Conservation (phyloP, 2,113 vertebrate species). For the Canis aureus region DNA sequence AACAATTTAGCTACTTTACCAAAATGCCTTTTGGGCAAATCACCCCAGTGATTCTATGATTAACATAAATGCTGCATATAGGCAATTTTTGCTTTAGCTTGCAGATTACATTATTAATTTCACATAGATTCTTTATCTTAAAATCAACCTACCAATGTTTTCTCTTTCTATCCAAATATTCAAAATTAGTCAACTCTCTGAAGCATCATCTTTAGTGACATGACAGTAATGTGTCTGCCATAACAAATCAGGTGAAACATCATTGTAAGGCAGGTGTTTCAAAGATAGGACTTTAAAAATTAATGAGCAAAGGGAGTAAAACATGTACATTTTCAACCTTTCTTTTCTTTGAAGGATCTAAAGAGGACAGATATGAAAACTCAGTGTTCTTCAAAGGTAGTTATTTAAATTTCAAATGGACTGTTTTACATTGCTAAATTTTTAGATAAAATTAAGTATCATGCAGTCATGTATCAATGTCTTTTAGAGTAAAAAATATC, state of each 20-base stretch:
- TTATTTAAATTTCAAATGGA: slow-evolving; percentile 76
- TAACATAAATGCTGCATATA: slow-evolving; percentile 60
- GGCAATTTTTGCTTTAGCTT: slow-evolving; percentile 48
- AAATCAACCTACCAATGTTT: slow-evolving; percentile 69
- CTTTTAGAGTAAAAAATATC: slow-evolving; percentile 14
- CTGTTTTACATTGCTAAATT: slow-evolving; percentile 46
- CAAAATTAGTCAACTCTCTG: slow-evolving; percentile 62
- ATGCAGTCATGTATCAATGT: slow-evolving; percentile 16
- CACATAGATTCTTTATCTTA: slow-evolving; percentile 51
- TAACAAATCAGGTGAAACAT: slow-evolving; percentile 71
- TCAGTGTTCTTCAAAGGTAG: slow-evolving; percentile 58
- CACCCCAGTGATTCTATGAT: neutral
- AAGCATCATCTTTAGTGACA: slow-evolving; percentile 66
- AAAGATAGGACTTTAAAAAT: slow-evolving; percentile 63
- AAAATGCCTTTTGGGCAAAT: slow-evolving; percentile 47
- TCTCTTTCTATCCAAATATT: slow-evolving; percentile 64
- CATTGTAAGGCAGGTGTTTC: slow-evolving; percentile 44
- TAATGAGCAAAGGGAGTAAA: slow-evolving; percentile 68
- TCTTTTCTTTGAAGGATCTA: slow-evolving; percentile 60
- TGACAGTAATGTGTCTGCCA: slow-evolving; percentile 64
- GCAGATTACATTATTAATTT: slow-evolving; percentile 67
- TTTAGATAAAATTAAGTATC: slow-evolving; percentile 65
- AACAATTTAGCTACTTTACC: slow-evolving; percentile 60
- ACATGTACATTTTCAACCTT: slow-evolving; percentile 51
- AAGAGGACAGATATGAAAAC: neutral